These are phyloP conservation scores for Oophaga pumilio DNA, from an alignment of 2,113 vertebrate species.

Conservation along the genomic window DNA sequence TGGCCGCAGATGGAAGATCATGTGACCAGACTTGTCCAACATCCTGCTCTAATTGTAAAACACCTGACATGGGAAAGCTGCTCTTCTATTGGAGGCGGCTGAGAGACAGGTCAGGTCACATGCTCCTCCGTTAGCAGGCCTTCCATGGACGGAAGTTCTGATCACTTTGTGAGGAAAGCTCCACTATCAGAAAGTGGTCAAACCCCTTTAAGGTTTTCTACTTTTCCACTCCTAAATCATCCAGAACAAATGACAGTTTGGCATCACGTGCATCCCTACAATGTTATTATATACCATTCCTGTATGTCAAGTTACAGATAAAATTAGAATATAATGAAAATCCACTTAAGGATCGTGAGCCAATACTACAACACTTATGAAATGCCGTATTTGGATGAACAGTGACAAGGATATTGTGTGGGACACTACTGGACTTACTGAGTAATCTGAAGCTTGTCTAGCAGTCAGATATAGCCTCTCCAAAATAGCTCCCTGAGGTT, in stretches of 20 bases:
- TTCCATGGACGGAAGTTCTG: no score
- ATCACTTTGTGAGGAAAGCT: no score
- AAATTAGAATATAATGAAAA: neutral
- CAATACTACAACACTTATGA: neutral
- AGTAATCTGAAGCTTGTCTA: constrained; percentile 24
- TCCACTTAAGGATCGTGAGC: neutral
- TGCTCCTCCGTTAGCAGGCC: no score
- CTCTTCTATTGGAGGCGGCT: no score
- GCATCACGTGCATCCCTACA: neutral
- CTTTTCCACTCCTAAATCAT: neutral
- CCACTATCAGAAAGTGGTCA: no score
- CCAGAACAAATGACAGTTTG: neutral
- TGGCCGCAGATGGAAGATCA: no score
- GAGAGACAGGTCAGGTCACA: no score
- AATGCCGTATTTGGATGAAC: neutral
- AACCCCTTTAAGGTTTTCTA: neutral
- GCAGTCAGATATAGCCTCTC: constrained; percentile 40
- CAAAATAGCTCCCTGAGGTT: constrained; percentile 36
- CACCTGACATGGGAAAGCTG: no score
- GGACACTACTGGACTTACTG: neutral
- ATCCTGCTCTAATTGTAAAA: no score
- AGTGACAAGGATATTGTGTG: neutral
- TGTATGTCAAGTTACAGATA: no score
- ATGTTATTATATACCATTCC: neutral
- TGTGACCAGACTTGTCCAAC: no score